These are phyloP conservation scores for Nasonovia ribisnigri DNA, from an alignment of 2,888 invertebrate genomes.

Conservation along the genomic window DNA sequence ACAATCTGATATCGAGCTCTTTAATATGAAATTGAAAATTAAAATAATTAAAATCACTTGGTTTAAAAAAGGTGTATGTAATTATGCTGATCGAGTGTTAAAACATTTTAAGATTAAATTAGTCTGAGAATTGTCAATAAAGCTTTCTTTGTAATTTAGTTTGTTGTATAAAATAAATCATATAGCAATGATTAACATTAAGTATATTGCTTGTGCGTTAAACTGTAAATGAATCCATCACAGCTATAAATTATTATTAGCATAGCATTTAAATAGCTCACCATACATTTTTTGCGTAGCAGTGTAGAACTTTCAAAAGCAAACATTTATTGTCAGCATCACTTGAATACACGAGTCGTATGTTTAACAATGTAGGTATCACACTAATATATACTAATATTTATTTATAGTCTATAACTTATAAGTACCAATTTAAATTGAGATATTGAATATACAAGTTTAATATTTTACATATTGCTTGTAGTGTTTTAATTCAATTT, in stretches of 20 bases:
- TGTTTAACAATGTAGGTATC: background rate
- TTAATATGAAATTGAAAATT: background rate
- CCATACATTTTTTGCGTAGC: constrained; percentile 36
- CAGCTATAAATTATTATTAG: constrained; percentile 50
- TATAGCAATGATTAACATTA: background rate
- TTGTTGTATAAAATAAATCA: background rate
- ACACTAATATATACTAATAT: background rate
- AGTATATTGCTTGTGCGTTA: background rate
- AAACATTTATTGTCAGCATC: background rate
- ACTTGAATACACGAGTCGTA: background rate
- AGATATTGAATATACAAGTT: background rate
- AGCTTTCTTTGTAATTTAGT: background rate
- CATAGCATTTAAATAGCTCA: constrained; percentile 48
- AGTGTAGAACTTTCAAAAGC: constrained; percentile 32
- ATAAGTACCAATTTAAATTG: background rate
- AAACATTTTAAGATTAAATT: background rate
- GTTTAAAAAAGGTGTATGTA: background rate
- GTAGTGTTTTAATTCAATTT: background rate
- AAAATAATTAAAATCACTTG: background rate
- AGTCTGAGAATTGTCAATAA: background rate
- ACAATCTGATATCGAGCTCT: background rate
- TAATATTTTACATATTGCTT: background rate
- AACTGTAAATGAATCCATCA: constrained; percentile 36
- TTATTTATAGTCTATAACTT: background rate
- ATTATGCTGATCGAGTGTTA: background rate